phyloP scores from a whole-genome alignment of 2,113 vertebrate species.

The Neotoma lepida region DNA sequence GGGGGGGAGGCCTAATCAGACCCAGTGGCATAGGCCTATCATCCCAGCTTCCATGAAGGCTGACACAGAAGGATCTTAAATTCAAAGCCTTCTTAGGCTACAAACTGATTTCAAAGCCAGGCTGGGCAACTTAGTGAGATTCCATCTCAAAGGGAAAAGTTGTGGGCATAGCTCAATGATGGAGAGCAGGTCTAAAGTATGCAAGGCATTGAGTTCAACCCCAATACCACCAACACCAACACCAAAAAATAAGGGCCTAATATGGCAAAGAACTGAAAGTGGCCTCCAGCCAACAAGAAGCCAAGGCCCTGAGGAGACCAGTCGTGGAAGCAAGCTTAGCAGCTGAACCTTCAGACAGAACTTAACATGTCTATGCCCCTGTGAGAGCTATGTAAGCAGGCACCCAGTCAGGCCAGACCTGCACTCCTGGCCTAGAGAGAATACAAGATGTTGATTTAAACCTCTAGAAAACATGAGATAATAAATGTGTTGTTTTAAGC shows the following conservation, averaged over 20 bases:
- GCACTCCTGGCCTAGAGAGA: neutral
- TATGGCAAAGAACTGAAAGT: neutral
- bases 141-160: neutral
- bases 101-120: neutral
- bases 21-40: neutral
- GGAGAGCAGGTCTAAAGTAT: neutral
- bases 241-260: neutral
- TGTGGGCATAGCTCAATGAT: neutral
- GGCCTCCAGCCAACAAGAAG: neutral
- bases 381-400: neutral
- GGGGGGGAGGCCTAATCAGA: no score
- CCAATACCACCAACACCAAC: neutral
- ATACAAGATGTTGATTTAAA: neutral
- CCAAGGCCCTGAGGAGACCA: neutral
- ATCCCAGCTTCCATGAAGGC: neutral
- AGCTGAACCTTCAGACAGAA: neutral
- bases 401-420: neutral
- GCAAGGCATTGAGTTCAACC: neutral
- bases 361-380: neutral
- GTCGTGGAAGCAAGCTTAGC: accelerated
- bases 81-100: neutral
- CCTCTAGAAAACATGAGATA: neutral
- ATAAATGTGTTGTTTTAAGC: neutral
- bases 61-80: neutral
- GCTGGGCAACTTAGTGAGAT: neutral